phyloP scores from a whole-genome alignment of 2,888 invertebrate genomes.

The Zygogramma bicolorata region DNA sequence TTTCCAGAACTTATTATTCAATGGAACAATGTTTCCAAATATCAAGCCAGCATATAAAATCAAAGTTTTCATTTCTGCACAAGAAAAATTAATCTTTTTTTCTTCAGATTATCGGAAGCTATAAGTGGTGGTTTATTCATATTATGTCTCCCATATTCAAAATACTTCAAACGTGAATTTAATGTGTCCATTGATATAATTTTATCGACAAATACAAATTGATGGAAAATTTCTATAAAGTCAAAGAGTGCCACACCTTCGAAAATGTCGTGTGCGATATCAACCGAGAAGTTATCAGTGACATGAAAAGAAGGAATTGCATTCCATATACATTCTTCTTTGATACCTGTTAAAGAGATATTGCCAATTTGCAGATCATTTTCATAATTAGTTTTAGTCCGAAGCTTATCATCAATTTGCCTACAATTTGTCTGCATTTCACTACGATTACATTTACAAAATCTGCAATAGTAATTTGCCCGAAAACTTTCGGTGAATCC shows the following conservation, averaged over 20 bases:
- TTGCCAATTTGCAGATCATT: conserved; percentile 25
- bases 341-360: conserved; percentile 31
- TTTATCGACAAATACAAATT: conserved; percentile 27
- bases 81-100: conserved; percentile 36
- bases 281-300: conserved; percentile 38
- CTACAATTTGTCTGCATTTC: neutral
- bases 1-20: conserved; percentile 39
- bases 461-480: conserved; percentile 38
- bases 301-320: conserved; percentile 39
- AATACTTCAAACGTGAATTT: conserved; percentile 20
- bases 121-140: conserved; percentile 41
- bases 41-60: conserved; percentile 31
- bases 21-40: conserved; percentile 40
- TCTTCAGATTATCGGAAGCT: conserved; percentile 32
- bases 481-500: conserved; percentile 44
- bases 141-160: conserved; percentile 19
- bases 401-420: neutral
- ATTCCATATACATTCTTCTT: conserved; percentile 32
- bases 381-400: conserved; percentile 28
- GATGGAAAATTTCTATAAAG: conserved; percentile 27
- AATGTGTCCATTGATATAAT: conserved; percentile 31
- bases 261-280: conserved; percentile 46
- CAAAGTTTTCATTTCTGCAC: conserved; percentile 41
- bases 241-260: conserved; percentile 41
- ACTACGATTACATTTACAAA: conserved; percentile 25